These are phyloP conservation scores for Acleris sparsana DNA, from an alignment of 2,888 invertebrate species.

Conservation along the genomic window DNA sequence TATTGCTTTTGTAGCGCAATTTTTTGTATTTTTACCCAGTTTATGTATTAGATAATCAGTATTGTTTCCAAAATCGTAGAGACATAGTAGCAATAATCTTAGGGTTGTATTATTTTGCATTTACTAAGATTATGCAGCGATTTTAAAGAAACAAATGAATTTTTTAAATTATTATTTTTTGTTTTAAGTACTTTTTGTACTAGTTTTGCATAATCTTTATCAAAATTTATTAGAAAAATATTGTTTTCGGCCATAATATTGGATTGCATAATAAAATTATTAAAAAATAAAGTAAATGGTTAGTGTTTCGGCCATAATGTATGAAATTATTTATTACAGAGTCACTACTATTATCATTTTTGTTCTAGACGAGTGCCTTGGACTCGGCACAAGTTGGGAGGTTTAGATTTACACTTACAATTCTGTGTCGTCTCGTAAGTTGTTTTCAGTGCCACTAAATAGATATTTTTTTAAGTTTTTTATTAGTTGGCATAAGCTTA, in stretches of 20 bases:
- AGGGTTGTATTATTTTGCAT: slow-evolving; percentile 35
- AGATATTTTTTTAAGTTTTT: slow-evolving; percentile 50
- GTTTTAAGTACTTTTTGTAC: slow-evolving; percentile 27
- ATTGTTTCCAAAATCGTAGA: slow-evolving; percentile 32
- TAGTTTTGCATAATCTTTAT: slow-evolving; percentile 30
- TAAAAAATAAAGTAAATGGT: slow-evolving; percentile 7
- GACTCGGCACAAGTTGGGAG: slow-evolving; percentile 62
- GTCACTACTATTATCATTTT: slow-evolving; percentile 32
- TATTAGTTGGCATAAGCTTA: slow-evolving; percentile 68
- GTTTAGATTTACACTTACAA: slow-evolving; percentile 49
- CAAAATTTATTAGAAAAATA: slow-evolving; percentile 38
- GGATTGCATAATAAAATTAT: slow-evolving; percentile 36
- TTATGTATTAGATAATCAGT: slow-evolving; percentile 34
- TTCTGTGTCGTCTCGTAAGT: slow-evolving; percentile 44
- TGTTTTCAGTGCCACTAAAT: slow-evolving; percentile 71
- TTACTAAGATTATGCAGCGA: slow-evolving; percentile 30
- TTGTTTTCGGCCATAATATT: slow-evolving; percentile 42
- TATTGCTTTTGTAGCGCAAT: slow-evolving; percentile 34
- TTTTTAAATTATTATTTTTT: slow-evolving; percentile 28
- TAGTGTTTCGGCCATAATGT: slow-evolving; percentile 29
- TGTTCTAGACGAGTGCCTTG: slow-evolving; percentile 61
- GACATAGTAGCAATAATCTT: slow-evolving; percentile 25
- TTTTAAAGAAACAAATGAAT: slow-evolving; percentile 35
- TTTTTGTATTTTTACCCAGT: slow-evolving; percentile 40
- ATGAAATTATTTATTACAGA: slow-evolving; percentile 28